Evolutionary conservation across 2,888 invertebrate genomes (phyloP).

Genomic region (Meta bourneti): DNA sequence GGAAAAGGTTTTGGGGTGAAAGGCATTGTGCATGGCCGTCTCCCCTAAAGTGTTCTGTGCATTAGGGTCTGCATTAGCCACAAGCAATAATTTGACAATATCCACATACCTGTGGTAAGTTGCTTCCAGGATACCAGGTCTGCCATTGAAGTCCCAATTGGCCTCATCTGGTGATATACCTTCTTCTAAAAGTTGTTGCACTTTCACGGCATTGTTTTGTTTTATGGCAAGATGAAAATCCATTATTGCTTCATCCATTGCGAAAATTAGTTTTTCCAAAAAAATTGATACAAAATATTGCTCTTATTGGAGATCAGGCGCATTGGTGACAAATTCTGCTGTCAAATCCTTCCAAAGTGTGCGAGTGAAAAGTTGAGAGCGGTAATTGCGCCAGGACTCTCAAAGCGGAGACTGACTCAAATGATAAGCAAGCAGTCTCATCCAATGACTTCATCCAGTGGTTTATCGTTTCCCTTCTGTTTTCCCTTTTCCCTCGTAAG

Average conservation of each 20-base stretch:
- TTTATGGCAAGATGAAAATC: constrained; percentile 75
- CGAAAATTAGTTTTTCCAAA: background rate
- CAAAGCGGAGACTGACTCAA: background rate
- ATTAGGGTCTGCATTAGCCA: constrained; percentile 69
- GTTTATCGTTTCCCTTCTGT: background rate
- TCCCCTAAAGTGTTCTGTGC: constrained; percentile 76
- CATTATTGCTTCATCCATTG: constrained; percentile 17
- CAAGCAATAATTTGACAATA: constrained; percentile 67
- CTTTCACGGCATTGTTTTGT: constrained; percentile 62
- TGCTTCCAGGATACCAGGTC: constrained; percentile 76
- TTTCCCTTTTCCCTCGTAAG: background rate
- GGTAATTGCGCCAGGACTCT: background rate
- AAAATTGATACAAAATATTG: background rate
- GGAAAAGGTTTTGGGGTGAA: constrained; percentile 67
- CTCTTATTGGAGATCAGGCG: background rate
- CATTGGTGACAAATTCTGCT: background rate
- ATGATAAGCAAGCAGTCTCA: background rate
- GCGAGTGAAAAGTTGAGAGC: too few relatives aligned
- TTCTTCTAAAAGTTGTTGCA: constrained; percentile 55
- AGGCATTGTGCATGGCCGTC: constrained; percentile 77
- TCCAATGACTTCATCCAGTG: constrained; percentile 1
- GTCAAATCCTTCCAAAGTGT: background rate
- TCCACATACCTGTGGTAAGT: constrained; percentile 58
- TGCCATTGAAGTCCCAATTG: constrained; percentile 76
- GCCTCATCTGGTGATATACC: constrained; percentile 76